Base-by-base conservation (phyloP, 1,140 invertebrate genomes). In the Artemia franciscana region DNA sequence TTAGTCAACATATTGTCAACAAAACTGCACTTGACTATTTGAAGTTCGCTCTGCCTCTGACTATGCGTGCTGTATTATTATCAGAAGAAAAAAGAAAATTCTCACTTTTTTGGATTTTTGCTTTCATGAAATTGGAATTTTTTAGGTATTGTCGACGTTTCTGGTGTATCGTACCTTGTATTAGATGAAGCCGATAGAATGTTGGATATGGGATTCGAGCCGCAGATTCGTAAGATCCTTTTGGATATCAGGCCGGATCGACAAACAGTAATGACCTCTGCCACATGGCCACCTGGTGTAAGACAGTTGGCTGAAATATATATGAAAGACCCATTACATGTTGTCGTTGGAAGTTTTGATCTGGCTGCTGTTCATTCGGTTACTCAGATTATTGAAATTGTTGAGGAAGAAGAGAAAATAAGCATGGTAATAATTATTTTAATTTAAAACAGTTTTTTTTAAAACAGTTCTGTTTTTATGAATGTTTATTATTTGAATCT, bases 281-380 rank as follows among this genome's bases (percentile, higher is more conserved):
- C 91, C 15, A 95, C 90, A 0, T 94, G 90, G 90, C 90, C 90
- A 3, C 68, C 75, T 26, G 85, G 81, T 58, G 88, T 95, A 3
- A 78, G 86, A 30, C 75, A 84, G 24, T 72, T 96, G 39, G 90
- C 88, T 0, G 77, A 83, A 64, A 81, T 79, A 0, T 93, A 93
- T 69, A 88, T 91, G 82, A 82, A 79, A 57, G 79, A 91, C 74
- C 90, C 91, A 0, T 78, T 93, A 24, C 86, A 90, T 75, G 83
- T 95, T 2, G 87, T 82, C 73, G 84, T 95, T 24, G 90, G 91
- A 15, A 83, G 84, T 0, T 74, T 94, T 5, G 88, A 95, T 73
- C 75, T 88, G 63, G 80, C 85, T 30, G 87, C 89, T 27, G 84
- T 84, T 0, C 86, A 92, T 67, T 82, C 82, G 7, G 88, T 93